Evolutionary conservation across 2,888 invertebrate genomes (phyloP), one percentile per base, ranked within the genome.

Genomic region (Tetragonisca angustula): DNA sequence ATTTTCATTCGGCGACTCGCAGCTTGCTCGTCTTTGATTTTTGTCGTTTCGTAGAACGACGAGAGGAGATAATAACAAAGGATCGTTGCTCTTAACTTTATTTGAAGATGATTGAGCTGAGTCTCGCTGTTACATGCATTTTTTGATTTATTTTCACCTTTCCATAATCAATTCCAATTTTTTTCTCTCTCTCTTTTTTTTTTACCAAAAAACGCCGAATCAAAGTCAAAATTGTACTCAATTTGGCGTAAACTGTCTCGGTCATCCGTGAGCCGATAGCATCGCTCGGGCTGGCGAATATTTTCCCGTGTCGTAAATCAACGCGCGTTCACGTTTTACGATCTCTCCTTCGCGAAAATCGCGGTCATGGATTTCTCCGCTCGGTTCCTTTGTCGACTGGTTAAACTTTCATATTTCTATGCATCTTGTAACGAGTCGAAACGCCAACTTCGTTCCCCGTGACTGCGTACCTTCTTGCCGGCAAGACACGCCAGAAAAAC

Each of bases 351-450:
- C 21, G 59, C 54, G 52, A 73, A 43, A 70, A 65, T 77, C 72
- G 59, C 68, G 13, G 50, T 43, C 19, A 9, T 62, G 43, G 24
- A n/a, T n/a, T 49, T 24, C 15, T 49, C 13, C 21, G 61, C 56
- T 21, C 59, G 54, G 27, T 59, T 54, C 73, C 80, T 79, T 83
- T 71, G 70, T 59, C 74, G 50, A 52, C 71, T 67, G 74, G 75
- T 85, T 83, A 85, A 85, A 87, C 76, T 87, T 87, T 87, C 76
- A 87, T 86, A 79, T 75, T 81, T 76, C 77, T 76, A 80, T 85
- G 87, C 88, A 87, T 83, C 81, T 87, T 87, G 85, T 77, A 87
- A 76, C 77, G 61, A 78, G 61, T 27, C 67, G 65, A 56, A 80
- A 70, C 79, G 64, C 70, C 24, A 59, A 61, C 67, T 83, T 83